Conservation (phyloP, 2,113 vertebrate genomes). For the Acanthisitta chloris region DNA sequence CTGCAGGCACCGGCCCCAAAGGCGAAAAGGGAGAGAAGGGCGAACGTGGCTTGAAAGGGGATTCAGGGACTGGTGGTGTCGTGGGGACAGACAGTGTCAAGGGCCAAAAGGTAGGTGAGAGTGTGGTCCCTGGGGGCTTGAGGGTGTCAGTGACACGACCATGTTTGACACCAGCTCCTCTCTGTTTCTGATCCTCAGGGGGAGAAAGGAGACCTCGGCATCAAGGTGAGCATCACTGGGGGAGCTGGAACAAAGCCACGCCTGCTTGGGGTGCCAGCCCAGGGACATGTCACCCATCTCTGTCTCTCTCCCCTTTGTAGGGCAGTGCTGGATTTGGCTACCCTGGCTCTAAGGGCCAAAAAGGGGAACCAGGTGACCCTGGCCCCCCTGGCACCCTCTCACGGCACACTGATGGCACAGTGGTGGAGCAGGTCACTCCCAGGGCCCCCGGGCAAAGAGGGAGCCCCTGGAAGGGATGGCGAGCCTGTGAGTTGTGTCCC, state of each 20-base stretch:
- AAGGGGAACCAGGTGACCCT: conserved; percentile 82
- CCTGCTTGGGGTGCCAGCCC: background rate
- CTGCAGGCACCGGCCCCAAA: conserved; percentile 29
- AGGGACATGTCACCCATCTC: background rate
- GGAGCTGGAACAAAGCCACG: background rate
- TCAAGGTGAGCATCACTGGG: conserved; percentile 76
- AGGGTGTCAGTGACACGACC: rapidly evolving
- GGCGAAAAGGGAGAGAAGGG: conserved; percentile 82
- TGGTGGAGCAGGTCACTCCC: conserved; percentile 48
- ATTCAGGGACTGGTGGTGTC: conserved; percentile 46
- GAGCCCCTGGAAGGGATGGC: conserved; percentile 80
- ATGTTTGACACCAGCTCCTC: background rate
- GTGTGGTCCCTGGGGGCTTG: rapidly evolving
- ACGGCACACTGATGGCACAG: background rate
- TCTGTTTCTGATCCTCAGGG: conserved; percentile 74
- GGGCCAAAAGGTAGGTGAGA: conserved; percentile 78
- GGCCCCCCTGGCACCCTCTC: conserved; percentile 45
- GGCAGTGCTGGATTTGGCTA: conserved; percentile 85
- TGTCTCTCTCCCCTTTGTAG: conserved; percentile 22
- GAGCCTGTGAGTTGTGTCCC: conserved; percentile 79
- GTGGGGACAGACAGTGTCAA: conserved; percentile 38
- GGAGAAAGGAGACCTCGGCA: conserved; percentile 80
- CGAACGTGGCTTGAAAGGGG: conserved; percentile 77
- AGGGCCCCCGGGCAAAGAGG: conserved; percentile 73
- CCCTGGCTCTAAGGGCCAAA: conserved; percentile 80